phyloP scores from a whole-genome alignment of 2,797 vertebrate genomes.

The Ctenochaetus hawaiiensis region DNA sequence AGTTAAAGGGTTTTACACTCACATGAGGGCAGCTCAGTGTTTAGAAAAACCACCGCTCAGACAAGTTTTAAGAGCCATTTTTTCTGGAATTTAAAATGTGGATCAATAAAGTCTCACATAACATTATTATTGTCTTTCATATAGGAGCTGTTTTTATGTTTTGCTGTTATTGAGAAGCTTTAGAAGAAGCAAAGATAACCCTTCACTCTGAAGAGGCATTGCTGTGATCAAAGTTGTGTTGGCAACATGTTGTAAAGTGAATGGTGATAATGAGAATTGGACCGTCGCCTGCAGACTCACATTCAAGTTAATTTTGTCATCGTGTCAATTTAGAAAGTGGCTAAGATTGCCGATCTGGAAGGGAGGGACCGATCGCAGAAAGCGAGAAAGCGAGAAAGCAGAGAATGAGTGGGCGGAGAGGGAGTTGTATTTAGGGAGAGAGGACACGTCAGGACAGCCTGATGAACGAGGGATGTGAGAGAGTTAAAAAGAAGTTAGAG shows the following conservation, averaged over 20 bases:
- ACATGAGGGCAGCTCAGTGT: constrained; percentile 5
- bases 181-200: constrained; percentile 29
- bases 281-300: constrained; percentile 42
- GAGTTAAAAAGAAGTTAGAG: constrained; percentile 39
- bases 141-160: constrained; percentile 40
- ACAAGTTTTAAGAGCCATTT: constrained; percentile 28
- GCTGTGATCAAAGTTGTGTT: constrained; percentile 52
- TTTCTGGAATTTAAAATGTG: constrained; percentile 42
- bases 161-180: constrained; percentile 35
- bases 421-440: constrained; percentile 34
- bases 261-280: constrained; percentile 66
- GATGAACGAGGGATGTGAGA: constrained; percentile 44
- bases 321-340: constrained; percentile 53
- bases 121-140: constrained; percentile 44
- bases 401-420: constrained; percentile 35
- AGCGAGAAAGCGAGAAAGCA: constrained; percentile 24
- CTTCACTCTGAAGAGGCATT: constrained; percentile 25
- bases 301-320: constrained; percentile 64
- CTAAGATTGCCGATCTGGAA: constrained; percentile 28
- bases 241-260: constrained; percentile 46
- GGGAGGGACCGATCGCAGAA: constrained; percentile 41
- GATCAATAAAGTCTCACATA: constrained; percentile 44
- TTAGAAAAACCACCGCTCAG: constrained; percentile 33
- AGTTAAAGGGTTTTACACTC: constrained; percentile 49
- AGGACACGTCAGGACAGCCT: constrained; percentile 41